A percentile compares a stretch with the other conserved stretches of the same genome.
Evolutionary conservation across 2,888 invertebrate species (phyloP).

Genomic region (Ischnura elegans): DNA sequence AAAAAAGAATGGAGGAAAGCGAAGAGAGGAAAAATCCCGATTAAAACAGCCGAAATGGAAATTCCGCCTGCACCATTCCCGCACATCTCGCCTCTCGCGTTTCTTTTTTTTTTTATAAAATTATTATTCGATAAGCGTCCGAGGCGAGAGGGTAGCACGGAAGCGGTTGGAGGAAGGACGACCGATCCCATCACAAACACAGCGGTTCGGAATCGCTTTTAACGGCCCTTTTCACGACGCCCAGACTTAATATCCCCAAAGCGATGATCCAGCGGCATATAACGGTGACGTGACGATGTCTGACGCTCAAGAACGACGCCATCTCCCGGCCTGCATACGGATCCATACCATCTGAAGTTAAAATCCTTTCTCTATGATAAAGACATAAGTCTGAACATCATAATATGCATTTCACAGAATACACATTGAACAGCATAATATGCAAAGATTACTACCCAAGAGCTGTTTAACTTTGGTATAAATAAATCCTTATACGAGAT

Average conservation of each 20-base stretch:
- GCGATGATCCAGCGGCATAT: conserved; percentile 18
- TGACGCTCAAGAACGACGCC: not conserved
- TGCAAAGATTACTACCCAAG: too few relatives aligned
- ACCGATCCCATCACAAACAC: not conserved
- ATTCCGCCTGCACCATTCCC: not conserved
- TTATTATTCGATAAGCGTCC: not conserved
- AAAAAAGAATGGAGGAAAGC: too few relatives aligned
- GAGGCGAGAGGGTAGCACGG: not conserved
- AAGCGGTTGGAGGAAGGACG: not conserved
- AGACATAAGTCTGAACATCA: too few relatives aligned
- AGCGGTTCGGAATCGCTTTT: not conserved
- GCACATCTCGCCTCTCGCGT: not conserved
- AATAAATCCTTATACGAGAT: too few relatives aligned
- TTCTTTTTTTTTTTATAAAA: too few relatives aligned
- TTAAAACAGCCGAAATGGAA: conserved; percentile 18
- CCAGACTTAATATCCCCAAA: not conserved
- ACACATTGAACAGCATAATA: too few relatives aligned
- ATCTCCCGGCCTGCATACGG: not conserved
- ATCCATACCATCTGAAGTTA: too few relatives aligned
- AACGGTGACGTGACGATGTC: not conserved
- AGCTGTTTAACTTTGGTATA: too few relatives aligned
- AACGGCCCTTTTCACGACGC: conserved; percentile 5
- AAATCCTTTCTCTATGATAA: too few relatives aligned
- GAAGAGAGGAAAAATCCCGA: not conserved
- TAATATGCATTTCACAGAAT: too few relatives aligned